These are phyloP conservation scores for Geophilus truncorum DNA, from an alignment of 2,888 invertebrate species.

Conservation along the genomic window DNA sequence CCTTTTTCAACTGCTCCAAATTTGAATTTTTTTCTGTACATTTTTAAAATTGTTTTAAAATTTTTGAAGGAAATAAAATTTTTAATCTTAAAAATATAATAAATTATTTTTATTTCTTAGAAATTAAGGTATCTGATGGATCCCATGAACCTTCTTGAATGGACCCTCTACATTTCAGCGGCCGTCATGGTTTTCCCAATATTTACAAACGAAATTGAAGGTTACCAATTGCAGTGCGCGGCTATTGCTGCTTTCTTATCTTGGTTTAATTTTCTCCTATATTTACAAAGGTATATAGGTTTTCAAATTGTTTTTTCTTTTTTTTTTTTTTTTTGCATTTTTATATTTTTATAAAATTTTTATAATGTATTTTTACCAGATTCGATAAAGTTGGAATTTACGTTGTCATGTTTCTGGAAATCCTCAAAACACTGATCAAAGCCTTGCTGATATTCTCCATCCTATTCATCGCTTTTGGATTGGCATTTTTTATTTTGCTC, in stretches of 20 bases:
- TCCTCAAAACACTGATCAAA: slow-evolving; percentile 71
- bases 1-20: too few species aligned
- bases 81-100: too few species aligned
- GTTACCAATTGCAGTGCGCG: slow-evolving; percentile 58
- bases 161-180: slow-evolving; percentile 70
- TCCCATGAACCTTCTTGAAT: slow-evolving; percentile 63
- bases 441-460: slow-evolving; percentile 84
- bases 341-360: background rate
- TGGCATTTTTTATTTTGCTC: slow-evolving; percentile 76
- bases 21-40: too few species aligned
- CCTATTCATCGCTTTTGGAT: slow-evolving; percentile 80
- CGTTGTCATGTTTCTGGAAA: slow-evolving; percentile 91
- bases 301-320: background rate
- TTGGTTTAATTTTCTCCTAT: slow-evolving; percentile 79
- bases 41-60: too few species aligned
- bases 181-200: slow-evolving; percentile 67
- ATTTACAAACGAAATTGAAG: slow-evolving; percentile 46
- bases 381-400: slow-evolving; percentile 74
- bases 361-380: slow-evolving; percentile 44
- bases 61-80: too few species aligned
- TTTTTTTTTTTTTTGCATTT: background rate
- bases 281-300: slow-evolving; percentile 69
- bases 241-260: slow-evolving; percentile 79
- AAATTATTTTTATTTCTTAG: too few species aligned
- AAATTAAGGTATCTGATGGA: slow-evolving; percentile 47